Evolutionary conservation across 1,140 invertebrate genomes (phyloP).

Genomic region (Caenorhabditis tropicalis): DNA sequence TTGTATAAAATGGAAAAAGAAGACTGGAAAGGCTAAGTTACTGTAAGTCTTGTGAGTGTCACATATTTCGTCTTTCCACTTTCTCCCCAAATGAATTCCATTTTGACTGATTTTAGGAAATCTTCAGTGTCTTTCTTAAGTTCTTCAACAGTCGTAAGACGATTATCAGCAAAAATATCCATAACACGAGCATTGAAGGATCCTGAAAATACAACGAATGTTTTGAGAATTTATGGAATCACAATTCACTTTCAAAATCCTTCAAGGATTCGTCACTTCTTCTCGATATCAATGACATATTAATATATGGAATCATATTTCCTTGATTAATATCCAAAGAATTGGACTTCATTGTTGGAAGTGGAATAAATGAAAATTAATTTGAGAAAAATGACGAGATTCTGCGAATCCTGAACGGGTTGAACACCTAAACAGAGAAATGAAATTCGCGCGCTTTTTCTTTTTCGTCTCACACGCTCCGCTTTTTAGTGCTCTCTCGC

Average conservation of each 20-base stretch:
- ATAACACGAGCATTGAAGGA: neutral
- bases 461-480: no score
- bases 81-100: constrained; percentile 6
- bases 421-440: no score
- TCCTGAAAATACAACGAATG: neutral
- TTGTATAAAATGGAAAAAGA: neutral
- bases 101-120: neutral
- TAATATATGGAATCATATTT: neutral
- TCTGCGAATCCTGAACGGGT: no score
- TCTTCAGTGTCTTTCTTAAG: neutral
- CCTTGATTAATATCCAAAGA: neutral
- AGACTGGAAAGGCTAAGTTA: no score
- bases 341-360: no score
- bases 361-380: no score
- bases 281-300: neutral
- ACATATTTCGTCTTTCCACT: neutral
- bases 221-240: neutral
- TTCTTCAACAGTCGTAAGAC: neutral
- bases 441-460: no score
- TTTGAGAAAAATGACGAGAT: no score
- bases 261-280: neutral
- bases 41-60: neutral
- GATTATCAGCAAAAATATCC: neutral
- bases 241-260: neutral
- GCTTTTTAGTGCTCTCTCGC: no score